Evolutionary conservation across 2,797 vertebrate genomes (phyloP).

Genomic region (Clarias pachynema): DNA sequence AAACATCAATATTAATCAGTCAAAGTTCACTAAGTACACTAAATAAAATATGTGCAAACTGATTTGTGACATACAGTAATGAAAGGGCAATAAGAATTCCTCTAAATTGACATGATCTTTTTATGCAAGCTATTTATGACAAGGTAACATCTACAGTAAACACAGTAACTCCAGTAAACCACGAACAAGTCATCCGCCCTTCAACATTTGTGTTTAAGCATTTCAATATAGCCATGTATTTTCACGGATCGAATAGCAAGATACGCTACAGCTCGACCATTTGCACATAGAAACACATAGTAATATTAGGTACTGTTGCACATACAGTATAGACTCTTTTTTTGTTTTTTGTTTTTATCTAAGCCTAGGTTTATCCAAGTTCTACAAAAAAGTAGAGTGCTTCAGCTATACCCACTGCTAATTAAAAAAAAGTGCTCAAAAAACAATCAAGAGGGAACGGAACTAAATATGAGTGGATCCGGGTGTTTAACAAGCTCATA

Average conservation of each 20-base stretch:
- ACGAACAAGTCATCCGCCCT: not conserved
- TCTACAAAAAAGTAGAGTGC: not conserved
- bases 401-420: not conserved
- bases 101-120: not conserved
- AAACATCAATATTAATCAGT: not conserved
- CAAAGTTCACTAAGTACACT: not conserved
- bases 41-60: not conserved
- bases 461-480: not conserved
- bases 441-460: not conserved
- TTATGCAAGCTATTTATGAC: not conserved
- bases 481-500: not conserved
- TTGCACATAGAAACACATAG: not conserved
- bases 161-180: not conserved
- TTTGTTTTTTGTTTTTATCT: not conserved
- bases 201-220: not conserved
- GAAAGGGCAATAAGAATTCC: not conserved
- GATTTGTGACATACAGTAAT: not conserved
- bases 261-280: not conserved
- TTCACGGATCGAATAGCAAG: not conserved
- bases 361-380: not conserved
- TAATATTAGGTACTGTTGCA: not conserved
- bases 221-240: not conserved
- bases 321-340: not conserved
- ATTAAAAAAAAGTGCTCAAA: not conserved
- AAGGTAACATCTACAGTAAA: not conserved